These are phyloP conservation scores for Cyanocitta stelleri DNA, from an alignment of 2,113 vertebrate genomes.

Conservation along the genomic window DNA sequence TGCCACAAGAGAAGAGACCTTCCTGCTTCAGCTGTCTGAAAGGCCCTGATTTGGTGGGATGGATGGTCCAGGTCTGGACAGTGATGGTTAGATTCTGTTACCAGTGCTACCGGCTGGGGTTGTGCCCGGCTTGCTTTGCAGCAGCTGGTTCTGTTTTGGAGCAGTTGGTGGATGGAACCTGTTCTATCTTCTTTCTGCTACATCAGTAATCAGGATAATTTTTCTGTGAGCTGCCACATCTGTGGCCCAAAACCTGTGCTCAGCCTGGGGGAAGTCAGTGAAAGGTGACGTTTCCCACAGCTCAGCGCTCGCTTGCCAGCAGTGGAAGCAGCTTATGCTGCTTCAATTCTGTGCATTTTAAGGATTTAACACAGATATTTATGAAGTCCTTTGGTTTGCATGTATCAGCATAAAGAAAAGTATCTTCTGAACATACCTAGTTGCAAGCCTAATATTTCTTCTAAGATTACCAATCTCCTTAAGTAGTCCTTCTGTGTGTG, in stretches of 20 bases:
- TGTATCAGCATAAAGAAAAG: background rate
- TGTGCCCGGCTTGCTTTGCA: background rate
- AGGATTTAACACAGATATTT: background rate
- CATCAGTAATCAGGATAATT: background rate
- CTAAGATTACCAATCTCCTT: background rate
- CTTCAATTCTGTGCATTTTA: background rate
- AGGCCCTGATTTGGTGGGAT: background rate
- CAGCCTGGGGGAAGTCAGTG: background rate
- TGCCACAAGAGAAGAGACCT: background rate
- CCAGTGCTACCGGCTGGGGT: background rate
- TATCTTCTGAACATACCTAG: background rate
- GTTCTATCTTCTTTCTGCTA: background rate
- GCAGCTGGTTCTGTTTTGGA: background rate
- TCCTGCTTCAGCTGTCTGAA: background rate
- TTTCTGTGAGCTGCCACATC: background rate
- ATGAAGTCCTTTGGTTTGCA: background rate
- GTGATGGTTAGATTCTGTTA: background rate
- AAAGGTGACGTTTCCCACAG: fast-evolving
- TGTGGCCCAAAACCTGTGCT: constrained; percentile 1
- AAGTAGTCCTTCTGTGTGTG: background rate
- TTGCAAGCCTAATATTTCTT: background rate
- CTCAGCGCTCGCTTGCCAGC: fast-evolving
- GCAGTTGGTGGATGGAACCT: background rate
- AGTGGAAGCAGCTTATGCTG: background rate
- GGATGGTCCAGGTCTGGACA: background rate